Conservation (phyloP, 2,113 vertebrate species). For the Anser cygnoides region DNA sequence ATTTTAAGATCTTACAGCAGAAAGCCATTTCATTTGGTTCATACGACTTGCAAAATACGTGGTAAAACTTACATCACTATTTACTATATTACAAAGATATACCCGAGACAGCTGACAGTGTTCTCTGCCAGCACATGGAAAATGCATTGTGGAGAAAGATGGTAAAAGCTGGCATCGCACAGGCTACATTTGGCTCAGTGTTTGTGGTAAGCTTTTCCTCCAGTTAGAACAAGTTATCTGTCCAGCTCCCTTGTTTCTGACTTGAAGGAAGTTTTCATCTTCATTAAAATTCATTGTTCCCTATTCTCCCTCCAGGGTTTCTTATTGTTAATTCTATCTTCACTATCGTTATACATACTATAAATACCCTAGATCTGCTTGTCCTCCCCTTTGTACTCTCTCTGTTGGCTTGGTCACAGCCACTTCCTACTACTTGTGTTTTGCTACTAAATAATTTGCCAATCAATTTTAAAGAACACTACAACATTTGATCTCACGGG, state of each 20-base stretch:
- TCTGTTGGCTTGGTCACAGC: not conserved
- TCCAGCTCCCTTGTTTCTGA: not conserved
- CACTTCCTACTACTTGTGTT: not conserved
- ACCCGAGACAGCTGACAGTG: not conserved
- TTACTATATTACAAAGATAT: not conserved
- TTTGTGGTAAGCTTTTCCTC: not conserved
- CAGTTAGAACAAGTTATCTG: not conserved
- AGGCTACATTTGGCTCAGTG: not conserved
- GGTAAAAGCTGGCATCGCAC: not conserved
- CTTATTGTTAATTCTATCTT: slow-evolving; percentile 9
- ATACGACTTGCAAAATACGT: not conserved
- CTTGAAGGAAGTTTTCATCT: slow-evolving; percentile 5
- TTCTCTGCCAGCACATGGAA: not conserved
- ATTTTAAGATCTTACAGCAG: not conserved
- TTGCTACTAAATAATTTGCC: not conserved
- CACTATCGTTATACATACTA: not conserved
- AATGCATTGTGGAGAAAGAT: not conserved
- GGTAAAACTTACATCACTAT: not conserved
- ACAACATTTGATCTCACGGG: not conserved
- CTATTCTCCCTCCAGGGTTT: not conserved
- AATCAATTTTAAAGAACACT: not conserved
- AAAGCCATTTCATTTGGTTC: not conserved
- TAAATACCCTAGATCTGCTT: slow-evolving; percentile 1
- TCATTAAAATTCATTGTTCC: slow-evolving; percentile 39
- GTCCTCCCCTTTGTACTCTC: not conserved